Base-by-base conservation (phyloP, 2,797 vertebrate species). In the Pelochelys cantorii region DNA sequence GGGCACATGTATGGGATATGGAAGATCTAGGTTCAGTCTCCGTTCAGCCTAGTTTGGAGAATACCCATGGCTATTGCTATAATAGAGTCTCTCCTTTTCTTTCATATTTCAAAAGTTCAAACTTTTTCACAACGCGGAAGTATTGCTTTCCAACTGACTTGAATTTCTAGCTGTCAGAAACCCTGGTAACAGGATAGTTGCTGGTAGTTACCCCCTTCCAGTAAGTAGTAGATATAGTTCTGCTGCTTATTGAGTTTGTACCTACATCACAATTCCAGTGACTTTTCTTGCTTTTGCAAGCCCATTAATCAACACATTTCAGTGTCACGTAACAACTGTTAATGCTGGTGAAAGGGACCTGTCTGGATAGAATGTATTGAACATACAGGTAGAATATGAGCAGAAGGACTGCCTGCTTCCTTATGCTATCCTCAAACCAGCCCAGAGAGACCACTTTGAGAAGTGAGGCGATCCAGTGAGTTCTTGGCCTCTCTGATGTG, bases 331-430 rank as follows among this genome's bases (percentile, higher is more conserved):
- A 52, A 3, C 25, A 53, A 34, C 2, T 0, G 1, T 37, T 74
- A 0, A 0, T 3, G 59, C 84, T 5, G 14, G 14, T 62, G 25
- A 48, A 78, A 55, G 34, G 20, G 65, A 65, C 13, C 10, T 62
- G 34, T 20, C 52, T 57, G 22, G 8, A 18, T 92, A 68, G 81
- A 71, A 20, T 20, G 65, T 37, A 4, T 6, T 17, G 4, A 65
- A 4, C 29, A n/a, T 0, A 7, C 1, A 31, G 11, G 2, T 78
- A 22, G 57, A 52, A 25, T 0, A 0, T 1, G 54, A 80, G 15
- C 54, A 29, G 56, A 89, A 91, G 18, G 11, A 14, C 18, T 88
- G 11, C 18, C 80, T 15, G 74, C 25, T 80, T 8, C 78, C 71
- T 59, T 92, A 1, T 29, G 37, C 12, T n/a, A 80, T 83, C 25